phyloP scores from a whole-genome alignment of 2,113 vertebrate species.

The Xerus inauris region DNA sequence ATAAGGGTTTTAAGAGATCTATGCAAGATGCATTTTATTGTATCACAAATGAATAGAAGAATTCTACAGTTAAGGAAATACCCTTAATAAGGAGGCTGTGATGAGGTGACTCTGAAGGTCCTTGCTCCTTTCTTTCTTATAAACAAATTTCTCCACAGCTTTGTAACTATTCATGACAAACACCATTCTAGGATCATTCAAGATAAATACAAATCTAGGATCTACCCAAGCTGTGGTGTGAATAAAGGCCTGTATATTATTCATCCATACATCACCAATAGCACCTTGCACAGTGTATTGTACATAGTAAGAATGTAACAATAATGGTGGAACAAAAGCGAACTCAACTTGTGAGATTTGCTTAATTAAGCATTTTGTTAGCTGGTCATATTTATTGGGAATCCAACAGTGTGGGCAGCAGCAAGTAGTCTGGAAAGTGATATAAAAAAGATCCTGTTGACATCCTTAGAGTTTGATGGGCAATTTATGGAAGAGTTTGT shows the following conservation, averaged over 20 bases:
- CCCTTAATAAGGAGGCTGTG: background rate
- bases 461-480: background rate
- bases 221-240: background rate
- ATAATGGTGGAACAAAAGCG: background rate
- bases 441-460: background rate
- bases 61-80: background rate
- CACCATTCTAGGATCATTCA: background rate
- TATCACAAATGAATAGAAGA: background rate
- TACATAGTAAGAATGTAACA: background rate
- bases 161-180: constrained; percentile 24
- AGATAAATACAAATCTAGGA: background rate
- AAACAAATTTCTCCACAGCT: background rate
- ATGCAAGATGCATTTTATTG: background rate
- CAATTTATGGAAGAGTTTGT: background rate
- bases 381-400: background rate
- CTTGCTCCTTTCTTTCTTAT: background rate
- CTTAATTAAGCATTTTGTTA: background rate
- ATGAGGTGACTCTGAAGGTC: background rate
- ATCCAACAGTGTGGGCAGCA: background rate
- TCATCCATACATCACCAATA: background rate
- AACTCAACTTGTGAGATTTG: background rate
- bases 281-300: background rate
- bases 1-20: background rate
- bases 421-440: background rate
- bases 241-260: background rate